Percentiles rank a stretch among this genome's conserved stretches.
These are phyloP conservation scores for Ciconia nigra DNA, from an alignment of 2,797 vertebrate genomes.

Conservation along the genomic window DNA sequence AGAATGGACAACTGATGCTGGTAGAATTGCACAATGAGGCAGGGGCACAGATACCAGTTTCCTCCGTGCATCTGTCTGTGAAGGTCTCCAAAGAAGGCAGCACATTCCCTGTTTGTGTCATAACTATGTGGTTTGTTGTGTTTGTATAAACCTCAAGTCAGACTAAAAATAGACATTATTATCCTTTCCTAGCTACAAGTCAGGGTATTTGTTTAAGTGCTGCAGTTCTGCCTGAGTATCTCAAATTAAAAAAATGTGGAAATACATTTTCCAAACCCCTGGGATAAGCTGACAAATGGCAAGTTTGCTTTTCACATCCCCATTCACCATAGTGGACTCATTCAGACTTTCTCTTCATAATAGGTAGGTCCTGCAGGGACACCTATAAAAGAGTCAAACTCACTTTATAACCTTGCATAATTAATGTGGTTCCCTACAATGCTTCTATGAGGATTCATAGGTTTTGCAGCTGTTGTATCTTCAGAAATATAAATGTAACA, in stretches of 20 bases:
- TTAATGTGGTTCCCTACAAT: background rate
- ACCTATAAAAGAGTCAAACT: background rate
- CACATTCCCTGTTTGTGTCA: background rate
- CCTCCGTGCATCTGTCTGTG: fast-evolving
- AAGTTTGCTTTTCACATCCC: background rate
- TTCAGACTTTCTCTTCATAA: background rate
- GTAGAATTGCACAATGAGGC: background rate
- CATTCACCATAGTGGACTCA: background rate
- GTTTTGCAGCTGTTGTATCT: background rate
- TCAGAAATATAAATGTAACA: background rate
- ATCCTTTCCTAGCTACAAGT: background rate
- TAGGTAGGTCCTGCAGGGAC: background rate
- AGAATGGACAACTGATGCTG: background rate
- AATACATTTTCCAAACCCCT: background rate
- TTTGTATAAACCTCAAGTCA: background rate
- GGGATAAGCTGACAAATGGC: background rate
- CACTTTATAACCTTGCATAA: background rate
- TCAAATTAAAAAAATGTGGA: background rate
- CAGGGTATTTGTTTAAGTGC: background rate
- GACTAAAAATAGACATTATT: background rate
- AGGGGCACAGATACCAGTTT: background rate
- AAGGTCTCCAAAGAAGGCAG: background rate
- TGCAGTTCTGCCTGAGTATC: background rate
- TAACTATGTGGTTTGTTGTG: background rate
- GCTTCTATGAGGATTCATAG: background rate